Evolutionary conservation across 1,140 invertebrate genomes (phyloP), one percentile per base, ranked within the genome.

Genomic region (Anastrepha obliqua): DNA sequence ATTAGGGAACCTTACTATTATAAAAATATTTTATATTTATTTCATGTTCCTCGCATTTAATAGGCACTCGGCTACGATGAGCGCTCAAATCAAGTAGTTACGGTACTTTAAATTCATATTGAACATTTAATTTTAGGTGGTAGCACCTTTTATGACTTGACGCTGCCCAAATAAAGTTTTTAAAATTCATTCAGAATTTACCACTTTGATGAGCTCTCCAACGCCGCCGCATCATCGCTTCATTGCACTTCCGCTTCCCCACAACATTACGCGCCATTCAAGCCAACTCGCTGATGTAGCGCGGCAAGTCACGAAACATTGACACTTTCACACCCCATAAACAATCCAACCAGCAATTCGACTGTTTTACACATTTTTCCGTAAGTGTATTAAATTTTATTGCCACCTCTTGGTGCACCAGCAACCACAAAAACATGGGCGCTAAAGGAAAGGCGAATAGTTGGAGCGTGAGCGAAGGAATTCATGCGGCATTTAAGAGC

Each of bases 381-480:
- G 42, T n/a, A 44, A 17, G 15, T 74, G 7, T 47, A n/a, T 62
- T 62, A 70, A 70, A 70, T 74, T 47, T 74, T 74, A 74, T 74
- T 47, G 42, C 15, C 67, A 42, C 11, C 67, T 29, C 29, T 29
- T 29, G 29, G 29, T 29, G 29, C 29, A 29, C 29, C 29, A 29
- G 29, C 29, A 55, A 5, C 5, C 51, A 74, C 42, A 74, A 74
- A 13, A n/a, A 42, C 42, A 47, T 67, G 65, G 0, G 65, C 9
- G 65, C 29, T 39, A 67, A 44, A 8, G 17, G 4, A 62, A 74
- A 13, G 2, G 67, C 13, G 13, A 17, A 74, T 9, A 47, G 15
- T 13, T 11, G 39, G 44, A 11, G 42, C 39, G 5, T 11, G 39
- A 74, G 42, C 11, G 51, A 11, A 8, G 42, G 42, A 17, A 15